These are phyloP conservation scores for Macrostomum lignano DNA, from an alignment of 1,140 invertebrate species.

Conservation along the genomic window DNA sequence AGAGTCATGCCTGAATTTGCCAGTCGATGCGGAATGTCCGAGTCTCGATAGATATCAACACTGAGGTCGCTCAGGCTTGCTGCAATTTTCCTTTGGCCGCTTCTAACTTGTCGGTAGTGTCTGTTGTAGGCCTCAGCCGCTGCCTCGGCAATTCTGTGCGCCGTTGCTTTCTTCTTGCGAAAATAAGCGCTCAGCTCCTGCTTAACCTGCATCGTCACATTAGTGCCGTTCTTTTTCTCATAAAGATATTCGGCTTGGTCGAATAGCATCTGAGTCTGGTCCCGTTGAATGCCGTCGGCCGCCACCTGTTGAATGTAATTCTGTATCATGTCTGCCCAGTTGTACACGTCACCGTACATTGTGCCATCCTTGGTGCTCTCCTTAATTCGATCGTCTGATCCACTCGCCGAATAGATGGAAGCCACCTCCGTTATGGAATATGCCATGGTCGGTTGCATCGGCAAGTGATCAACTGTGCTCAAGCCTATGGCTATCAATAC, in stretches of 20 bases:
- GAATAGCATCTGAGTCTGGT: constrained; percentile 22
- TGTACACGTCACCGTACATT: constrained; percentile 27
- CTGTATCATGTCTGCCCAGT: constrained; percentile 29
- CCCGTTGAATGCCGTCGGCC: constrained; percentile 25
- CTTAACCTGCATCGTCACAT: constrained; percentile 19
- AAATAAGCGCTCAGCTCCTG: constrained; percentile 23
- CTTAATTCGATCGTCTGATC: constrained; percentile 5
- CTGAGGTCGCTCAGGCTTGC: constrained; percentile 14
- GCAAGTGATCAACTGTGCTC: too few relatives aligned
- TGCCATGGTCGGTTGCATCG: too few relatives aligned
- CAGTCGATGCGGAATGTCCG: constrained; percentile 18
- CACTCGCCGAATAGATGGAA: too few relatives aligned
- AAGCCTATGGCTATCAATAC: too few relatives aligned
- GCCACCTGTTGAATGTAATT: constrained; percentile 29
- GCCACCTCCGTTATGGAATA: too few relatives aligned
- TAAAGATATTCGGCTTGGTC: constrained; percentile 25
- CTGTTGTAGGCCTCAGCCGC: constrained; percentile 22
- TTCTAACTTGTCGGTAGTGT: constrained; percentile 11
- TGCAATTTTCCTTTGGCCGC: too few relatives aligned
- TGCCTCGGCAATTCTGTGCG: constrained; percentile 18
- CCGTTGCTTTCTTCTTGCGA: constrained; percentile 20
- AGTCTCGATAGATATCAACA: constrained; percentile 19
- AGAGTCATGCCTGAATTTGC: too few relatives aligned
- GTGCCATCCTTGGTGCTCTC: constrained; percentile 10
- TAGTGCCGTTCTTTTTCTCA: constrained; percentile 22